A percentile compares a stretch with the other conserved stretches of the same genome.
phyloP scores from a whole-genome alignment of 2,113 vertebrate genomes.

The Pseudopipra pipra region DNA sequence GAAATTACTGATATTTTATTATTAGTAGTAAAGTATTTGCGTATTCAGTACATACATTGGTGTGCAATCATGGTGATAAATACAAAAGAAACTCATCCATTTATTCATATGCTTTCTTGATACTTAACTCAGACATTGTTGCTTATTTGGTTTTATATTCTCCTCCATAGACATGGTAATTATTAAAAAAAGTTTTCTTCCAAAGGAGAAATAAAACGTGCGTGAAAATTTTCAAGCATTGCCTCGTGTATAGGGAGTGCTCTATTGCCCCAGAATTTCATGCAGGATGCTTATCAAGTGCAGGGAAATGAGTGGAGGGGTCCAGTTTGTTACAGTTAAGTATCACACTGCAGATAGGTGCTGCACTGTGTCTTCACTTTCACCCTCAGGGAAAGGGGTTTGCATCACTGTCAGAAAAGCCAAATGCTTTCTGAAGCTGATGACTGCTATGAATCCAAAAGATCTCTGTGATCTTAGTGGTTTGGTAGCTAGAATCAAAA shows the following conservation, averaged over 20 bases:
- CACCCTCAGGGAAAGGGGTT: not conserved
- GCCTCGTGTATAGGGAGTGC: fast-evolving
- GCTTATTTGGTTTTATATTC: not conserved
- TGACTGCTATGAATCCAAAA: not conserved
- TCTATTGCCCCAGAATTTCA: not conserved
- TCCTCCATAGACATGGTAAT: not conserved
- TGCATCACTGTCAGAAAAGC: not conserved
- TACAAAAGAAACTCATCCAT: not conserved
- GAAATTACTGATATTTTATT: not conserved
- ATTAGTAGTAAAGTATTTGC: not conserved
- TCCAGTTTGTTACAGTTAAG: not conserved
- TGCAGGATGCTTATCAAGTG: not conserved
- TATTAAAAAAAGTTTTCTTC: not conserved
- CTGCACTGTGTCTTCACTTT: not conserved
- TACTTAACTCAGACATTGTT: not conserved
- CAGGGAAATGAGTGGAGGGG: not conserved
- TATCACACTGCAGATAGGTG: not conserved
- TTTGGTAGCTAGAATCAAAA: not conserved
- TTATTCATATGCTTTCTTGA: not conserved
- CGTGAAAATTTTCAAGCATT: not conserved
- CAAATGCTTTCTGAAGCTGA: not conserved
- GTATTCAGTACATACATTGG: not conserved
- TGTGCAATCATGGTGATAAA: not conserved
- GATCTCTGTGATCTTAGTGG: not conserved
- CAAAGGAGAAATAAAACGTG: not conserved